Base-by-base conservation (phyloP, 2,113 vertebrate species). In the Gallinago jamesoni region DNA sequence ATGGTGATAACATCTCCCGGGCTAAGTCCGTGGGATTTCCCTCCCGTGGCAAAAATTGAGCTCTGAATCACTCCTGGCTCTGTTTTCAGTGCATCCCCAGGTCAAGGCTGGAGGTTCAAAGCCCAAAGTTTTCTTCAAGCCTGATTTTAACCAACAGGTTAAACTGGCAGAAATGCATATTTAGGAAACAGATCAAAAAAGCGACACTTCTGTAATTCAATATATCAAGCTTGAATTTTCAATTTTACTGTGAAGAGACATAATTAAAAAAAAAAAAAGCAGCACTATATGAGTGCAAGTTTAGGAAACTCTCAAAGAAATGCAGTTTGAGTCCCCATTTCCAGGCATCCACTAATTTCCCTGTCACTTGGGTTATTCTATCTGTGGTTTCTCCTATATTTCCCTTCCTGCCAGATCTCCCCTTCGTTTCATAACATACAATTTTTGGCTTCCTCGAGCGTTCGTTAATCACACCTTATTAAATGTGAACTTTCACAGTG, bases 401-500 rank as follows among this genome's bases (percentile, higher is more conserved):
- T 94, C 91, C 77, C 84, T 84, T 82, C 50, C 86, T 96, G 89
- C 64, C 90, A 96, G 77, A 90, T 96, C 92, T 93, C 77, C 43
- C 75, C 43, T 85, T 92, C 92, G 41, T 93, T 96, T 93, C 83
- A 87, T 89, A 95, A 90, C 79, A 43, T 19, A 53, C 35, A 56
- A 20, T 50, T 96, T 95, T 96, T 93, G 95, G 95, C 96, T 96
- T 96, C 91, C 94, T 94, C 30, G 50, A 94, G 74, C 63, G 91
- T 96, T 96, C 1, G 89, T 96, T 95, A 94, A 93, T 95, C 94
- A 87, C 94, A 96, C 95, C 94, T 95, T 96, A 96, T 97, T 96
- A 97, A 96, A 97, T 76, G 87, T 93, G 93, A 96, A 95, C 94
- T 94, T 96, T 95, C 93, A 85, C 94, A 96, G 94, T 95, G 91